A percentile compares a stretch with the other conserved stretches of the same genome.
These are phyloP conservation scores for Tetragonula carbonaria DNA, from an alignment of 2,888 invertebrate species.

Conservation along the genomic window DNA sequence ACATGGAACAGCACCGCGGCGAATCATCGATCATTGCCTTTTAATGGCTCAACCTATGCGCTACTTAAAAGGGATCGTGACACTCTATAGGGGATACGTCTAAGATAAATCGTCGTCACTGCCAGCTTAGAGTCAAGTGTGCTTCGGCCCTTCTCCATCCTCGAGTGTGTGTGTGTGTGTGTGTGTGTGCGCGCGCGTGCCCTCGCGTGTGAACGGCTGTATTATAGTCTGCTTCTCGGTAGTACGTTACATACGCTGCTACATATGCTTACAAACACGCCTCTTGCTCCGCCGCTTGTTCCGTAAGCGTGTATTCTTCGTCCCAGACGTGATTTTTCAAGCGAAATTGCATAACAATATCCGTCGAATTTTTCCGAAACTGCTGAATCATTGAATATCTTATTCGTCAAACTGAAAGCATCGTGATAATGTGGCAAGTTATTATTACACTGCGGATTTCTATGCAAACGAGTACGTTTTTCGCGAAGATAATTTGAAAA, in stretches of 20 bases:
- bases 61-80: constrained; percentile 68
- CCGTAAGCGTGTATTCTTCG: neutral
- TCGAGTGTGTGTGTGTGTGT: constrained; percentile 42
- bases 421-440: too few species aligned
- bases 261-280: constrained; percentile 21
- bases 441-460: too few species aligned
- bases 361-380: neutral
- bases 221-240: constrained; percentile 24
- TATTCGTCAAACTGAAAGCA: neutral
- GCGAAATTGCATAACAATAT: neutral
- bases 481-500: too few species aligned
- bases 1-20: constrained; percentile 67
- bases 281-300: neutral
- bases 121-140: constrained; percentile 65
- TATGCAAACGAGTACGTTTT: too few species aligned
- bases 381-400: neutral
- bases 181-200: constrained; percentile 5
- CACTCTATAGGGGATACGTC: constrained; percentile 65
- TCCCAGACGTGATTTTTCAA: neutral
- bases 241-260: too few species aligned
- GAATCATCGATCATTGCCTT: constrained; percentile 80
- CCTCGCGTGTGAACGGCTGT: constrained; percentile 26
- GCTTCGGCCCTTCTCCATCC: constrained; percentile 57
- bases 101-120: constrained; percentile 77
- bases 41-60: constrained; percentile 65